phyloP scores from a whole-genome alignment of 2,888 invertebrate genomes.

The Notodonta ziczac region DNA sequence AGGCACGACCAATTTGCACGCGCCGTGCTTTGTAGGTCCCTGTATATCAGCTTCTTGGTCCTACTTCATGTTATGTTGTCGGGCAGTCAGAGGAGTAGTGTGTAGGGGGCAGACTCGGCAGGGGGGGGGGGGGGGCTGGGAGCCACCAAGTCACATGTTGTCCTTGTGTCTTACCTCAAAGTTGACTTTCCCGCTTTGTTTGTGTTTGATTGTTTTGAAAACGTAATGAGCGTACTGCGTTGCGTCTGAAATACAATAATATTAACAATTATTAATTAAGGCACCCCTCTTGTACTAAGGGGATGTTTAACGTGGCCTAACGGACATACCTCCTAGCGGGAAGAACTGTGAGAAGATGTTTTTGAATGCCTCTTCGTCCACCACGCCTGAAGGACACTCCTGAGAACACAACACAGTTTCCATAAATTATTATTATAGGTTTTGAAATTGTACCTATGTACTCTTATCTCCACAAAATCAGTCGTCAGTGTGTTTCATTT shows the following conservation, averaged over 20 bases:
- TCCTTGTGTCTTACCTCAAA: constrained; percentile 90
- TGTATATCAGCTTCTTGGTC: too few species aligned
- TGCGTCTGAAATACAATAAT: constrained; percentile 87
- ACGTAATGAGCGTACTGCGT: constrained; percentile 96
- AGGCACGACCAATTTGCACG: too few species aligned
- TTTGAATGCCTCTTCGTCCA: constrained; percentile 95
- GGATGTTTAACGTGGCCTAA: not conserved
- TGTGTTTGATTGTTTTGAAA: constrained; percentile 95
- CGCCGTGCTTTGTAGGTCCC: too few species aligned
- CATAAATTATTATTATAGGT: too few species aligned
- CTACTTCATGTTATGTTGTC: too few species aligned
- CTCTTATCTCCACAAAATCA: too few species aligned
- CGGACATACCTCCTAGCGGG: constrained; percentile 92
- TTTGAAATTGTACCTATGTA: too few species aligned
- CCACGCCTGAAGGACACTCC: constrained; percentile 94
- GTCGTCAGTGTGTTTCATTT: too few species aligned
- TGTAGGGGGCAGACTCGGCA: too few species aligned
- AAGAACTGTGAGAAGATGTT: constrained; percentile 95
- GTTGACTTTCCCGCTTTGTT: constrained; percentile 92
- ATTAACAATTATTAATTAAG: not conserved
- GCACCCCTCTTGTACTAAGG: not conserved
- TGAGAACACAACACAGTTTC: constrained; percentile 47
- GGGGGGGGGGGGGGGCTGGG: too few species aligned
- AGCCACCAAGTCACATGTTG: not conserved
- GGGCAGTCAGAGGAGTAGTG: not conserved